phyloP scores from a whole-genome alignment of 2,113 vertebrate species.

The Thomomys bottae region DNA sequence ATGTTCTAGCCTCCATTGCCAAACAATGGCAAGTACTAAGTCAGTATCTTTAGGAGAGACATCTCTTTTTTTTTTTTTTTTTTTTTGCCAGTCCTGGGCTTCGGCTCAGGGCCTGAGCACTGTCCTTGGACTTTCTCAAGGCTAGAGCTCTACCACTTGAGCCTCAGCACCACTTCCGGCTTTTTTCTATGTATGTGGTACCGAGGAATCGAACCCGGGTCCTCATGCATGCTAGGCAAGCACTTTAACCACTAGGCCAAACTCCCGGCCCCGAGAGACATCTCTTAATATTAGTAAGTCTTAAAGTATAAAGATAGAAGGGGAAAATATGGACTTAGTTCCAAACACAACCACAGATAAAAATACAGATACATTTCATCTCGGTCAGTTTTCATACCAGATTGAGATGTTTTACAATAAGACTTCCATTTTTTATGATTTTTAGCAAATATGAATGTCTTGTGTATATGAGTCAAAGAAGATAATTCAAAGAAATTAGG shows the following conservation, averaged over 20 bases:
- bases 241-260: too few species aligned
- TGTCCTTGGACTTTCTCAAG: too few species aligned
- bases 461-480: conserved; percentile 32
- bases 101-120: too few species aligned
- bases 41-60: conserved; percentile 67
- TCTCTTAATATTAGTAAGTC: conserved; percentile 61
- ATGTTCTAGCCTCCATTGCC: conserved; percentile 39
- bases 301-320: conserved; percentile 61
- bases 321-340: conserved; percentile 41
- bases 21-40: conserved; percentile 33
- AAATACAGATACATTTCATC: conserved; percentile 52
- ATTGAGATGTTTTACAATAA: conserved; percentile 49
- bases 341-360: conserved; percentile 15
- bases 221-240: too few species aligned
- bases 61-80: too few species aligned
- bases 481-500: conserved; percentile 57
- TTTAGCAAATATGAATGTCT: conserved; percentile 36
- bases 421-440: conserved; percentile 38
- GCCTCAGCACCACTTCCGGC: too few species aligned
- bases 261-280: too few species aligned
- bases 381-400: background rate
- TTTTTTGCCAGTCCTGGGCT: too few species aligned
- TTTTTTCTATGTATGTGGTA: too few species aligned
- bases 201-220: too few species aligned
- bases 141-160: too few species aligned